Conservation (phyloP, 2,888 invertebrate species). For the Hypercompe scribonia region DNA sequence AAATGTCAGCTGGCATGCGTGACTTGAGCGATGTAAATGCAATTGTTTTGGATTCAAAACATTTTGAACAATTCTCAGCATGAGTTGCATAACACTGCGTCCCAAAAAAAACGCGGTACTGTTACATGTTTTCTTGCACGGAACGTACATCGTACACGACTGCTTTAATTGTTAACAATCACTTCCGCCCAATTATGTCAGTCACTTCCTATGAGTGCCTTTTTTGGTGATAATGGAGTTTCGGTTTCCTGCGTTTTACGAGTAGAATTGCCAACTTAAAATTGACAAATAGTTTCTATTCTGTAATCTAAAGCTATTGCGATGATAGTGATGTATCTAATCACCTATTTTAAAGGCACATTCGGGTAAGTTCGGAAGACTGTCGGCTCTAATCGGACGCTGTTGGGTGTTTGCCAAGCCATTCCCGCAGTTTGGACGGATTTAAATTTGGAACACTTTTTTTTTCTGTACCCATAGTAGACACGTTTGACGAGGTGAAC, state of each 20-base stretch:
- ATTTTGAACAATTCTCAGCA: slow-evolving; percentile 55
- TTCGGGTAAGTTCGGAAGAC: slow-evolving; percentile 70
- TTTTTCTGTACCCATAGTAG: slow-evolving; percentile 73
- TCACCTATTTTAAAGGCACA: slow-evolving; percentile 55
- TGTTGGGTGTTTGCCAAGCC: slow-evolving; percentile 82
- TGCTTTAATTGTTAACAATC: slow-evolving; percentile 60
- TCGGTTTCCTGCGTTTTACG: slow-evolving; percentile 56
- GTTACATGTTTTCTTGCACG: slow-evolving; percentile 57
- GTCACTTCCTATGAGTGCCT: slow-evolving; percentile 59
- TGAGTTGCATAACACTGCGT: slow-evolving; percentile 57
- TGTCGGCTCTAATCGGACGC: slow-evolving; percentile 68
- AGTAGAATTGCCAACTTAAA: slow-evolving; percentile 28
- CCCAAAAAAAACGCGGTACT: slow-evolving; percentile 50
- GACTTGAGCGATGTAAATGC: slow-evolving; percentile 48
- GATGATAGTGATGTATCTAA: slow-evolving; percentile 43
- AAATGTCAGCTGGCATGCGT: slow-evolving; percentile 34
- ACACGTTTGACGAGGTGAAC: slow-evolving; percentile 80
- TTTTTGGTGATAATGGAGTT: slow-evolving; percentile 57
- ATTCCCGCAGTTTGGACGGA: slow-evolving; percentile 78
- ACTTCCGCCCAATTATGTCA: slow-evolving; percentile 70
- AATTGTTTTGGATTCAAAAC: slow-evolving; percentile 61
- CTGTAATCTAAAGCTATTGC: slow-evolving; percentile 15
- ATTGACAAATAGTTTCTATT: slow-evolving; percentile 14
- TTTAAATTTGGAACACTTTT: slow-evolving; percentile 84
- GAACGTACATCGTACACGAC: slow-evolving; percentile 53